phyloP scores from a whole-genome alignment of 2,888 invertebrate genomes.

The Luffia ferchaultella region DNA sequence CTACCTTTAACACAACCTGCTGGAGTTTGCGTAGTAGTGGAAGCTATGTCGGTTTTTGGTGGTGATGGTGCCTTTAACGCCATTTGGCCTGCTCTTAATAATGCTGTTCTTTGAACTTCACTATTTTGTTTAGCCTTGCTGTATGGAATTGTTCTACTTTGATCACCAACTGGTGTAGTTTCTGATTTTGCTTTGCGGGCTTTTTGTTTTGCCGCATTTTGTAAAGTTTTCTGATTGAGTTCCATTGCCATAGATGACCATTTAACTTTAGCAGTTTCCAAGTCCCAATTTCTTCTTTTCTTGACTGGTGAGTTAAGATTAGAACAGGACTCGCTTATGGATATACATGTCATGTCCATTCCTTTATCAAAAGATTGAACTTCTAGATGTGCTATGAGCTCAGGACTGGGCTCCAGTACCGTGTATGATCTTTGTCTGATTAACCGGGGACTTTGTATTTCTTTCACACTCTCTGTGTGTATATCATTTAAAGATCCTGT shows the following conservation, averaged over 20 bases:
- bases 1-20: too few species aligned
- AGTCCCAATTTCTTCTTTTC: conserved; percentile 54
- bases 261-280: conserved; percentile 53
- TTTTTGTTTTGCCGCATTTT: conserved; percentile 6
- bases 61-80: conserved; percentile 7
- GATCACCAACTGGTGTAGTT: not conserved
- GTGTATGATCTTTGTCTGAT: conserved; percentile 82
- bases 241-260: conserved; percentile 60
- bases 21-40: conserved; percentile 9
- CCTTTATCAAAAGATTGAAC: conserved; percentile 53
- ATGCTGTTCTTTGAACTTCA: not conserved
- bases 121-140: not conserved
- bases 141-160: not conserved
- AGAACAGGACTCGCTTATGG: conserved; percentile 56
- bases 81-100: conserved; percentile 2
- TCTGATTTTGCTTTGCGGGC: not conserved
- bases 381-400: conserved; percentile 71
- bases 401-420: conserved; percentile 78
- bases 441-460: conserved; percentile 37
- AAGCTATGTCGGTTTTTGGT: conserved; percentile 17
- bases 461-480: conserved; percentile 34
- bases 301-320: conserved; percentile 34
- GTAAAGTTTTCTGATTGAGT: conserved; percentile 27
- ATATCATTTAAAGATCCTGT: conserved; percentile 55
- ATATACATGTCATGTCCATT: conserved; percentile 51